Base-by-base conservation (phyloP, 2,113 vertebrate genomes). In the Delphinapterus leucas region DNA sequence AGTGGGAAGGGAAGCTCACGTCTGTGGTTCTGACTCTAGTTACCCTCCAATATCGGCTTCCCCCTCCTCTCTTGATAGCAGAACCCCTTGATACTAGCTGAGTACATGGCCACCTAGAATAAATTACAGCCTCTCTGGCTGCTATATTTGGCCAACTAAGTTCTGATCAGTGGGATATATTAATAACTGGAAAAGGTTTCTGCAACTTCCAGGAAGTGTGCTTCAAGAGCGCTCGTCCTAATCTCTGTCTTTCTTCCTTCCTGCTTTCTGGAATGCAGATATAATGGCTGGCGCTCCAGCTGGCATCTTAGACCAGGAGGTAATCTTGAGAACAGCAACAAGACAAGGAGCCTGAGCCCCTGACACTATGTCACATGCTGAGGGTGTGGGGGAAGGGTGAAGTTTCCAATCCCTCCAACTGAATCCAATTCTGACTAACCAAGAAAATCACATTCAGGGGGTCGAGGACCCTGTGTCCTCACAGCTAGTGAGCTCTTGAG, bases 251-350 rank as follows among this genome's bases (percentile, higher is more conserved):
- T 60, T 28, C 89, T 65, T 25, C 15, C 55, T 23, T 38, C 71
- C 95, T 94, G 15, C 53, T 82, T 88, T 93, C 76, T 26, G 15
- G 55, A 77, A 82, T 55, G 21, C 60, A 79, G 67, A 41, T 73
- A 10, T 3, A 53, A 90, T 13, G 89, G 26, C 94, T n/a, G 31
- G 82, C 86, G 61, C 79, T 63, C 73, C 31, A 82, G n/a, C 36
- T 61, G 26, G 36, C 25, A 81, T 44, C 65, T 70, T 92, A 79
- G 41, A 73, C 63, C 41, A 70, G 44, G 41, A 90, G 47, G 61
- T 82, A 21, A 83, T 28, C 65, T 80, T 83, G 41, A 65, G 36
- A 80, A 89, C 8, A 65, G 44, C 38, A 47, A 41, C 3, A 26
- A n/a, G 38, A 21, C 20, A n/a, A 76, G 28, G 8, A 71, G 11